Base-by-base conservation (phyloP, 2,797 vertebrate species). In the Ambastaia sidthimunki region DNA sequence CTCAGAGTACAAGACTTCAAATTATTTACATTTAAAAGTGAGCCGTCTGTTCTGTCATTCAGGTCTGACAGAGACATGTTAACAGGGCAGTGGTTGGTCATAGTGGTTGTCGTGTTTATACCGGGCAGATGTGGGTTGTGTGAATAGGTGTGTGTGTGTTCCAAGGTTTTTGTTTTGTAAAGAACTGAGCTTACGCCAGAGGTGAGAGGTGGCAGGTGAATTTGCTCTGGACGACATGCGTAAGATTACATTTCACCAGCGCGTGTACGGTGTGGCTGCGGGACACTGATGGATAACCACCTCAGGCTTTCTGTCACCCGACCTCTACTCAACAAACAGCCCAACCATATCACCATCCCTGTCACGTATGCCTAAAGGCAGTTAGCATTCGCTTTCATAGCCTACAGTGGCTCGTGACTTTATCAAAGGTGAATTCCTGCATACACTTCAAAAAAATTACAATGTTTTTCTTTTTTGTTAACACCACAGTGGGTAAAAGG, bases 271-370 rank as follows among this genome's bases (percentile, higher is more conserved):
- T 44, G 73, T 67, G 82, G 70, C 72, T 80, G 71, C n/a, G 18
- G 72, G 71, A 63, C 60, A 7, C 16, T 81, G 84, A 85, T 87
- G 80, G 83, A 87, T 82, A 83, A 88, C 82, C 83, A 75, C 80
- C 72, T 31, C 75, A 65, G 78, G 79, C 76, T 74, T 78, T 74
- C 76, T 65, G 69, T 82, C 85, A 74, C 77, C 72, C 19, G 34
- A 72, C 76, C 77, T 82, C 63, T 70, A 79, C 82, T 71, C 41
- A 82, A 79, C 85, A 88, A 86, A 88, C 76, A 85, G 82, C 60
- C 55, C 59, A 41, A 85, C 18, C 78, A 84, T 80, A 73, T 80
- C 75, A 73, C 41, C 25, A 71, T 55, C 57, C 57, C n/a, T 18
- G 41, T 69, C 66, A 83, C 80, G 77, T 83, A 47, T 0, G 19